Percentiles rank a stretch among this genome's conserved stretches.
Evolutionary conservation across 2,888 invertebrate genomes (phyloP).

Genomic region (Brachylomia viminalis): DNA sequence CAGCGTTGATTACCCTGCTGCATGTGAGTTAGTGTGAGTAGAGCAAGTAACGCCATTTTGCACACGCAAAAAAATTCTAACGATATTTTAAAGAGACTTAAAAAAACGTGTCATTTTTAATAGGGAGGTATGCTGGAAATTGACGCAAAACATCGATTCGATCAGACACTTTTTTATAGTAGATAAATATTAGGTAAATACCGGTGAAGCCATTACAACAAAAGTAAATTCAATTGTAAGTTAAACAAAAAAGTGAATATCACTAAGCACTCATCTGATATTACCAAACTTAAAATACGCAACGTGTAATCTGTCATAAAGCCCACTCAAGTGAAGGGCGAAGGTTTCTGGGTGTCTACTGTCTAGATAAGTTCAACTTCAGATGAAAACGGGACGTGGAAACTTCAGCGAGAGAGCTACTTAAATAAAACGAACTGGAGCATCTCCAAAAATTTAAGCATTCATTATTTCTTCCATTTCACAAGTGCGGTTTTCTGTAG

Average conservation of each 20-base stretch:
- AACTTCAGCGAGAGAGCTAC: constrained; percentile 66
- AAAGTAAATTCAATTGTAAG: not conserved
- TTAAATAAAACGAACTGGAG: constrained; percentile 72
- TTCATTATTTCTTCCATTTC: constrained; percentile 74
- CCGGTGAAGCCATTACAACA: not conserved
- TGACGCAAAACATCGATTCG: not conserved
- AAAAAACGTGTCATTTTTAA: not conserved
- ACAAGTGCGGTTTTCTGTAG: constrained; percentile 68
- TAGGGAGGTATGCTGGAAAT: not conserved
- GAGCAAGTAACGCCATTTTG: constrained; percentile 5
- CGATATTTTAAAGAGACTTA: not conserved
- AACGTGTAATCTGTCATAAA: constrained; percentile 51
- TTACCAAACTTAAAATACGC: constrained; percentile 32
- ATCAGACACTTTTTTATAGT: not conserved
- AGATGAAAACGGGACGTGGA: constrained; percentile 51
- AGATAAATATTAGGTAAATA: not conserved
- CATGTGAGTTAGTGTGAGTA: constrained; percentile 34
- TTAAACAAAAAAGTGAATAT: constrained; percentile 7
- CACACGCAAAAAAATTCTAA: not conserved
- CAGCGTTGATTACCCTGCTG: constrained; percentile 22
- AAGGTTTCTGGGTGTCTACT: constrained; percentile 35
- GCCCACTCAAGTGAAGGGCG: constrained; percentile 25
- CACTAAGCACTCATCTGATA: constrained; percentile 8
- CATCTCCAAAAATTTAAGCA: constrained; percentile 72
- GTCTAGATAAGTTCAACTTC: constrained; percentile 58